Evolutionary conservation across 1,140 invertebrate genomes (phyloP).

Genomic region (Pygmarrhopalites habei): DNA sequence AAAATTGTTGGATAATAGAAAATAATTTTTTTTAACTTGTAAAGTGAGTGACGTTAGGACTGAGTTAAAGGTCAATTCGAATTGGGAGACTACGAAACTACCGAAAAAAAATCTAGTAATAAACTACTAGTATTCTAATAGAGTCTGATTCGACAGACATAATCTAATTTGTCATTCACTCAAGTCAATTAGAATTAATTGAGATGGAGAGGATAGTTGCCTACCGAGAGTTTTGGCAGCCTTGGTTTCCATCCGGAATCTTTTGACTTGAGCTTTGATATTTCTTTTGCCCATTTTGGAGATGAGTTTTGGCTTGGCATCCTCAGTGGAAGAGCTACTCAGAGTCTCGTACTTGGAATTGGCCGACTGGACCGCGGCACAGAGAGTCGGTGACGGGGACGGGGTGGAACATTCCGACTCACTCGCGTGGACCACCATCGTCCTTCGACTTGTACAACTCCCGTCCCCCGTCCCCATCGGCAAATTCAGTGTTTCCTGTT

Average conservation of each 20-base stretch:
- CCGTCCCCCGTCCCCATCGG: constrained; percentile 47
- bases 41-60: no score
- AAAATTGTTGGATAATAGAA: no score
- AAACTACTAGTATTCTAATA: no score
- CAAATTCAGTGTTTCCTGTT: constrained; percentile 40
- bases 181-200: no score
- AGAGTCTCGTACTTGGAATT: constrained; percentile 30
- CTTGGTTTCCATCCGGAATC: constrained; percentile 85
- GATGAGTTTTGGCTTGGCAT: constrained; percentile 55
- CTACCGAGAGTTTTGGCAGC: constrained; percentile 82
- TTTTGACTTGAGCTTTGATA: constrained; percentile 75
- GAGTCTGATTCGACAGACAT: no score
- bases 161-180: no score
- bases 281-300: constrained; percentile 73
- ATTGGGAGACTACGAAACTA: no score
- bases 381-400: constrained; percentile 32
- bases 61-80: no score
- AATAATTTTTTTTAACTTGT: no score
- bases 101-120: no score
- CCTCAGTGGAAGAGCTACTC: constrained; percentile 25
- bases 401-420: constrained; percentile 37
- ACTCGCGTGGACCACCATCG: constrained; percentile 7
- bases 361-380: neutral
- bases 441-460: constrained; percentile 45
- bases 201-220: no score